Base-by-base conservation (phyloP, 2,113 vertebrate genomes). In the Ictalurus furcatus region DNA sequence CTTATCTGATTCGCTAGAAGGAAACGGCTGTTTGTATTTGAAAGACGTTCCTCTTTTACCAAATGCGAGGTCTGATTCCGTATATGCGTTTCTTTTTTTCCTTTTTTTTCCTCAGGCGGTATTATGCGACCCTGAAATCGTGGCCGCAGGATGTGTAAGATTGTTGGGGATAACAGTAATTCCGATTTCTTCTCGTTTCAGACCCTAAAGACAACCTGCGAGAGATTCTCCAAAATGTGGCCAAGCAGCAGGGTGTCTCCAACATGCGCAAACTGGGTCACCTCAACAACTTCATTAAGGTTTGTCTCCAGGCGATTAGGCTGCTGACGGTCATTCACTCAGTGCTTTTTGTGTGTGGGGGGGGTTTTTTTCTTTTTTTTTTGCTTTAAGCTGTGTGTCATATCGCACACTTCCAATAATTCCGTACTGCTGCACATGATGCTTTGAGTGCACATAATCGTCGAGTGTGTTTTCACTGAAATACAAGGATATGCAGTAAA, bases 211-310 rank as follows among this genome's bases (percentile, higher is more conserved):
- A 99, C 95, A 99, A 99, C 92, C 96, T 99, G 93, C 97, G 97
- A 88, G 98, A 99, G 94, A 99, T 99, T 93, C 97, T 99, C 65
- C 98, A 99, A 94, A 99, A 99, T 97, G 98, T 99, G 95, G 97
- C 97, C 94, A 99, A 98, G 93, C 95, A 97, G 7, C 98, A 99
- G 90, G 98, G 98, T 2, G 98, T 99, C 90, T 98, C 97, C 94
- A 99, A 99, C 95, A 99, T 99, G 98, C 97, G 98, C 92, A 99
- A 99, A 94, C 92, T 99, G 91, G 98, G 98, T 93, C 98, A 99
- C 94, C 95, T 99, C 95, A 99, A 99, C 97, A 99, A 99, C 94
- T 99, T 99, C 92, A 97, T 98, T 92, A 99, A 99, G 97, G 98
- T 99, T 89, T 84, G 88, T 85, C 48, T 44, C 73, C 30, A 48